Conservation (phyloP, 1,140 invertebrate species). For the Conus ventricosus region DNA sequence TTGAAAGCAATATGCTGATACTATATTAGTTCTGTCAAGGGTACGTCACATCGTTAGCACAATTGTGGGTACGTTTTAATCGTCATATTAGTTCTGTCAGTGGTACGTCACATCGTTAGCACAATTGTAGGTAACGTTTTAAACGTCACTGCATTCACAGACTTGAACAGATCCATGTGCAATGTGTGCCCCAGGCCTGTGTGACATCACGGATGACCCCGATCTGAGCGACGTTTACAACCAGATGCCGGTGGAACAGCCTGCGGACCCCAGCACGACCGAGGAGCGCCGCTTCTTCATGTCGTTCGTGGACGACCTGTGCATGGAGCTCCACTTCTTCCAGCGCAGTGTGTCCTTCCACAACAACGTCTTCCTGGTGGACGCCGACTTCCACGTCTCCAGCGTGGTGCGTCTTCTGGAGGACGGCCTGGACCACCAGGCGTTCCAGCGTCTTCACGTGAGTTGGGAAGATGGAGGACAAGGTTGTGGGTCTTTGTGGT, state of each 20-base stretch:
- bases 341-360: constrained; percentile 61
- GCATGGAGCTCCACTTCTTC: constrained; percentile 68
- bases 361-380: constrained; percentile 69
- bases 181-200: constrained; percentile 57
- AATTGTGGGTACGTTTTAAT: no score
- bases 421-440: constrained; percentile 64
- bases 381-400: constrained; percentile 65
- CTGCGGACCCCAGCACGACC: constrained; percentile 59
- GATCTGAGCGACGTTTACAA: constrained; percentile 67
- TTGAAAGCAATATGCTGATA: no score
- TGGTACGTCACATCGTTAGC: no score
- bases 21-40: no score
- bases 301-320: constrained; percentile 67
- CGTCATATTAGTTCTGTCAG: no score
- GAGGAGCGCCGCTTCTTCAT: constrained; percentile 69
- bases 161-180: no score
- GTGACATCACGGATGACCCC: constrained; percentile 70
- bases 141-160: no score
- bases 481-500: no score
- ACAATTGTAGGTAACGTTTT: no score
- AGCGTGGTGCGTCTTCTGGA: constrained; percentile 64
- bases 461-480: background rate
- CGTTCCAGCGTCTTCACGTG: constrained; percentile 69
- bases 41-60: no score
- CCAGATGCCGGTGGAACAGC: constrained; percentile 54